phyloP scores from a whole-genome alignment of 2,797 vertebrate species.

The Perodicticus potto region DNA sequence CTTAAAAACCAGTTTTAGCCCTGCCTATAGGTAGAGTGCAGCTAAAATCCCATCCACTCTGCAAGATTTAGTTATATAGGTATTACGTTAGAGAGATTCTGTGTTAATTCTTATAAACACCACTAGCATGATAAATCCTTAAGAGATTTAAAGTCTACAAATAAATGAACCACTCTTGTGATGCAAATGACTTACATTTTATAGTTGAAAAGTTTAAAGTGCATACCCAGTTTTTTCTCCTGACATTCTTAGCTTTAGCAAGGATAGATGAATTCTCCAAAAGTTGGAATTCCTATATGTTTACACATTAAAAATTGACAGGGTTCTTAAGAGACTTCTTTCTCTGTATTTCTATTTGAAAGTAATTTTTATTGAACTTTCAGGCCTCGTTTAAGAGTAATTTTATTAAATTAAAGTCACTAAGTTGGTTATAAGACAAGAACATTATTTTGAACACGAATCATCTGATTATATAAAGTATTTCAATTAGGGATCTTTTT shows the following conservation, averaged over 20 bases:
- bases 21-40: not conserved
- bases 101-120: not conserved
- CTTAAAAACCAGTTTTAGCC: not conserved
- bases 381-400: not conserved
- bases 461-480: not conserved
- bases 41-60: not conserved
- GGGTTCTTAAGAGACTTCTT: not conserved
- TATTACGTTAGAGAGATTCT: not conserved
- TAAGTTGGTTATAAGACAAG: not conserved
- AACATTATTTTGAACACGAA: not conserved
- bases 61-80: not conserved
- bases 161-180: not conserved
- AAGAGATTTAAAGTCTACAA: constrained; percentile 45
- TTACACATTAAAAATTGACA: not conserved
- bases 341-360: not conserved
- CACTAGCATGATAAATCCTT: not conserved
- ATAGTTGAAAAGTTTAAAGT: constrained; percentile 52
- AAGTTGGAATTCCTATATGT: not conserved
- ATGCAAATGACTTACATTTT: not conserved
- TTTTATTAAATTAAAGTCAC: constrained; percentile 51
- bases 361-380: constrained; percentile 44
- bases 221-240: not conserved
- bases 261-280: not conserved
- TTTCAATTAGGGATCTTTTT: constrained; percentile 19
- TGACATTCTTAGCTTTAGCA: not conserved